Evolutionary conservation across 2,888 invertebrate genomes (phyloP).

Genomic region (Helicoverpa assulta): DNA sequence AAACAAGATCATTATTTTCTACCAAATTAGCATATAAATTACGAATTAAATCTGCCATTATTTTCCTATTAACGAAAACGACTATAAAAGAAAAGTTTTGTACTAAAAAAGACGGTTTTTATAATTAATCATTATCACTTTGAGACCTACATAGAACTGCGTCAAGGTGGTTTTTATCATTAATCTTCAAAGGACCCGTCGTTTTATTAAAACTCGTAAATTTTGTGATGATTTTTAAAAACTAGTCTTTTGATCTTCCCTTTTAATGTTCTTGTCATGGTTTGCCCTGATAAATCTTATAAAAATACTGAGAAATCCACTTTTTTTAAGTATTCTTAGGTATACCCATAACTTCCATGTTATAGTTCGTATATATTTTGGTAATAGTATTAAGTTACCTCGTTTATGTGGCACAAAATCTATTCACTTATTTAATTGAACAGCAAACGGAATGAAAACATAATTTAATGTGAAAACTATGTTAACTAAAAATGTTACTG

Average conservation of each 20-base stretch:
- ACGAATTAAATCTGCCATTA: slow-evolving; percentile 12
- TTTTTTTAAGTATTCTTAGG: no score
- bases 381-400: no score
- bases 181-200: slow-evolving; percentile 20
- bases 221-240: slow-evolving; percentile 4
- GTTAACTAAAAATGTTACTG: not conserved
- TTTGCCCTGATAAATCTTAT: not conserved
- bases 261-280: slow-evolving; percentile 1
- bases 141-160: slow-evolving; percentile 12
- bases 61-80: slow-evolving; percentile 7
- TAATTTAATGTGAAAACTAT: not conserved
- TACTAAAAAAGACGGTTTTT: slow-evolving; percentile 7
- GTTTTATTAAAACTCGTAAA: slow-evolving; percentile 21
- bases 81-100: slow-evolving; percentile 30
- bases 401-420: no score
- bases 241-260: not conserved
- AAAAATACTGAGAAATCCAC: not conserved
- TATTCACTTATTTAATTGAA: not conserved
- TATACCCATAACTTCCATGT: no score
- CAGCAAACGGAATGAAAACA: no score
- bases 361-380: no score
- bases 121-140: slow-evolving; percentile 40
- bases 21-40: slow-evolving; percentile 9
- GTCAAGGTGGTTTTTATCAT: slow-evolving; percentile 28
- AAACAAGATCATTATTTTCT: not conserved